These are phyloP conservation scores for Apoda limacodes DNA, from an alignment of 2,888 invertebrate species.

Conservation along the genomic window DNA sequence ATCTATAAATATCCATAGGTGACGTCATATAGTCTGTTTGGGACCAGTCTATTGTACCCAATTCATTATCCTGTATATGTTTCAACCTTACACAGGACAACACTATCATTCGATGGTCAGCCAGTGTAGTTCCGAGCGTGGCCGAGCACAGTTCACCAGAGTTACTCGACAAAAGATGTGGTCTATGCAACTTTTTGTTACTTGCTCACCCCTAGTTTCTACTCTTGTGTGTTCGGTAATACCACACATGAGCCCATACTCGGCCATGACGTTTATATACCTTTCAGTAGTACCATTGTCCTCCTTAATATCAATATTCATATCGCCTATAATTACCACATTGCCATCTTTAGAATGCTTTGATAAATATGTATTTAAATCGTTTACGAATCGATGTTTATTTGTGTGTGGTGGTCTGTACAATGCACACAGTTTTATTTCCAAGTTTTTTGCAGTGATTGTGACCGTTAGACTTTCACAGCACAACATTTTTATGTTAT, in stretches of 20 bases:
- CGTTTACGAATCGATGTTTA: background rate
- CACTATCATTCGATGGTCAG: conserved; percentile 10
- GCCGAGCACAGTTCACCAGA: conserved; percentile 10
- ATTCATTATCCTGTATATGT: background rate
- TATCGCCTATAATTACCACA: background rate
- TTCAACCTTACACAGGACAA: background rate
- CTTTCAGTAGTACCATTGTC: background rate
- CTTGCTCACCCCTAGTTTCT: background rate
- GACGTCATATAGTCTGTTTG: background rate
- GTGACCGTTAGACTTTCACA: background rate
- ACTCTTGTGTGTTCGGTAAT: background rate
- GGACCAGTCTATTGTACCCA: background rate
- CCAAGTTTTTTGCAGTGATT: background rate
- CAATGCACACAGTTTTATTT: background rate
- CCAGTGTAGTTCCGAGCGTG: conserved; percentile 12
- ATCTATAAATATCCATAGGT: background rate
- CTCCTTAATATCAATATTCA: background rate
- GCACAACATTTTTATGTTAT: background rate
- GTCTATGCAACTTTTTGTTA: background rate
- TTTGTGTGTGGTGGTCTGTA: background rate
- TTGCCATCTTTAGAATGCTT: background rate
- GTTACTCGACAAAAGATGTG: conserved; percentile 13
- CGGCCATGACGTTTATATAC: background rate
- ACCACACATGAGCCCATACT: background rate
- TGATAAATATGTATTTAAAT: background rate